phyloP scores from a whole-genome alignment of 2,888 invertebrate genomes.

The Phania funesta region DNA sequence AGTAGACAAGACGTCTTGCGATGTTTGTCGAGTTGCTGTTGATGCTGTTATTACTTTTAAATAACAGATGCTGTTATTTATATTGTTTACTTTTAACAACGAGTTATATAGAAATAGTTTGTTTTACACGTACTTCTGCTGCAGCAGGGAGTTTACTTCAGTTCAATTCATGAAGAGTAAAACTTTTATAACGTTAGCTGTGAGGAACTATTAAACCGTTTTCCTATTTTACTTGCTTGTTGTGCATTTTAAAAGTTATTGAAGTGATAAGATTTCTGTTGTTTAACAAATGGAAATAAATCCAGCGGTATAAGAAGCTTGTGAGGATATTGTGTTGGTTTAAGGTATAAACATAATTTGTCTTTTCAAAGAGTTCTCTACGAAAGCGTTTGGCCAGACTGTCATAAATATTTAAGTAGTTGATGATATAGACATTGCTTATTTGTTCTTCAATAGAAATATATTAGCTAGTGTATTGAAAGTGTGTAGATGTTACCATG shows the following conservation, averaged over 20 bases:
- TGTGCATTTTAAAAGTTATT: conserved; percentile 44
- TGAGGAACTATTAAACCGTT: conserved; percentile 31
- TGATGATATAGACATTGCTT: conserved; percentile 17
- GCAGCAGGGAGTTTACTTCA: background rate
- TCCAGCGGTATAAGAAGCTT: background rate
- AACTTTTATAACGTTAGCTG: conserved; percentile 9
- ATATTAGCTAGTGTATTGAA: background rate
- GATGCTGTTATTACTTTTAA: conserved; percentile 37
- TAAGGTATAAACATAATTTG: conserved; percentile 16
- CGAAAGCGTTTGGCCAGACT: background rate
- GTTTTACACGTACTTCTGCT: background rate
- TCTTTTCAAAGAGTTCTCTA: background rate
- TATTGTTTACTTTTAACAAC: conserved; percentile 58
- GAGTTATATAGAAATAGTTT: conserved; percentile 28
- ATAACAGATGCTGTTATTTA: conserved; percentile 64
- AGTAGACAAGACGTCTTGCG: conserved; percentile 55
- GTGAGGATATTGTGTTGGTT: background rate
- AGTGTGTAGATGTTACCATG: background rate
- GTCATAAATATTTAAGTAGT: background rate
- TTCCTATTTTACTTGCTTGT: background rate
- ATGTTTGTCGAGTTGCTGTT: conserved; percentile 10
- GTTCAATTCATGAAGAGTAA: conserved; percentile 16
- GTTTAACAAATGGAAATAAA: conserved; percentile 53
- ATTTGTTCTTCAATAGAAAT: conserved; percentile 8
- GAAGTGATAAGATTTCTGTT: conserved; percentile 67